These are phyloP conservation scores for Himalopsyche japonica DNA, from an alignment of 2,888 invertebrate genomes.

Conservation along the genomic window DNA sequence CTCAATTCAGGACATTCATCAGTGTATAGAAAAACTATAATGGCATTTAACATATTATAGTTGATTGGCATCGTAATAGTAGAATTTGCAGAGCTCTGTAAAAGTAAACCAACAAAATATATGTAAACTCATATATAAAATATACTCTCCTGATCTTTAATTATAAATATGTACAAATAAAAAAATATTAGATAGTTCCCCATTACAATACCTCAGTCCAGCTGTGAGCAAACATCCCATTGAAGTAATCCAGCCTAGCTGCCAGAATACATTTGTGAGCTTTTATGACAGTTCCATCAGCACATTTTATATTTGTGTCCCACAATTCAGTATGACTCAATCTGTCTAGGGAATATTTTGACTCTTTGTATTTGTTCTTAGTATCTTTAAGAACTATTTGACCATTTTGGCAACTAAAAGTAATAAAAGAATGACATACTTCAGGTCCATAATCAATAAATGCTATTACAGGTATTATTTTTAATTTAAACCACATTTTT, in stretches of 20 bases:
- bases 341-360: constrained; percentile 49
- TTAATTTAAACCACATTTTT: too few species aligned
- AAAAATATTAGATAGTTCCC: background rate
- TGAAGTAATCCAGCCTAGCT: constrained; percentile 82
- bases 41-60: constrained; percentile 63
- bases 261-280: constrained; percentile 84
- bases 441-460: background rate
- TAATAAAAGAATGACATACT: background rate
- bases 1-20: constrained; percentile 65
- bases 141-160: background rate
- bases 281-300: constrained; percentile 54
- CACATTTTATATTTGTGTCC: constrained; percentile 65
- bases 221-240: constrained; percentile 77
- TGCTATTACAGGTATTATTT: too few species aligned
- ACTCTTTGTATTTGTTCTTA: constrained; percentile 16
- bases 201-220: constrained; percentile 69
- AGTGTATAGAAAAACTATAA: constrained; percentile 77
- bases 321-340: constrained; percentile 57
- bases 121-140: too few species aligned
- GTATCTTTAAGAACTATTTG: constrained; percentile 49
- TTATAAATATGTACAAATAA: background rate
- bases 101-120: constrained; percentile 38
- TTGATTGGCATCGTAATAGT: constrained; percentile 65
- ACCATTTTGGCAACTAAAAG: constrained; percentile 52
- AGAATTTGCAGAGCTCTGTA: constrained; percentile 59